These are phyloP conservation scores for Drosophila eugracilis DNA, from an alignment of 1,140 invertebrate genomes.

Conservation along the genomic window DNA sequence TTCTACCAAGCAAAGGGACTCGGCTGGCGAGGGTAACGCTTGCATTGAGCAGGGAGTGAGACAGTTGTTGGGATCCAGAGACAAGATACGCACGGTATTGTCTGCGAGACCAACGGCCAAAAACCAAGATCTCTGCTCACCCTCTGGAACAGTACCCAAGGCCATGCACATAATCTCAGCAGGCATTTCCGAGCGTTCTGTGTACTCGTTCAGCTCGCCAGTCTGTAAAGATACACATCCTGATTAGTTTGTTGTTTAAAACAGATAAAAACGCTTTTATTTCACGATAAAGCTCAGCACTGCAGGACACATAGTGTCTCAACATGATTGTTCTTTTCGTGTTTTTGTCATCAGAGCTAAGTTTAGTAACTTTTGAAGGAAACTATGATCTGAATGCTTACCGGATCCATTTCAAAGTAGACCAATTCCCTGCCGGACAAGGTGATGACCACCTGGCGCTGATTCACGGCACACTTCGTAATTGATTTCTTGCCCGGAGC, in stretches of 20 bases:
- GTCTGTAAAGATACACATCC: conserved; percentile 87
- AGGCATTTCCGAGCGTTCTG: conserved; percentile 97
- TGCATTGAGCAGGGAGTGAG: conserved; percentile 97
- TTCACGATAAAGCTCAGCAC: conserved; percentile 69
- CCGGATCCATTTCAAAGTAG: conserved; percentile 99
- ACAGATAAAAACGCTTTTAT: not conserved
- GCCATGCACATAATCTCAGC: conserved; percentile 99
- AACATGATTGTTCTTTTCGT: conserved; percentile 84
- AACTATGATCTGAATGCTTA: conserved; percentile 86
- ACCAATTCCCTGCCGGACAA: conserved; percentile 98
- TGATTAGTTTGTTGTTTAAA: conserved; percentile 11
- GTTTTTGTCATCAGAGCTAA: conserved; percentile 82
- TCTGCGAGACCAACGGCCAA: conserved; percentile 98
- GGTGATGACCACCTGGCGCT: conserved; percentile 99
- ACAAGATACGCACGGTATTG: conserved; percentile 98
- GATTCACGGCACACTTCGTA: conserved; percentile 99
- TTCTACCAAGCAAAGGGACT: conserved; percentile 98
- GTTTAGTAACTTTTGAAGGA: not conserved
- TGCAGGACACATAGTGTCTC: conserved; percentile 85
- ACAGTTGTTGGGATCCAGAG: conserved; percentile 97
- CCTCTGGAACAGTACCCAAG: conserved; percentile 96
- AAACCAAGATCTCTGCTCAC: conserved; percentile 98
- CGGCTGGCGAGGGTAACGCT: conserved; percentile 97
- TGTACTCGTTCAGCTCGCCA: conserved; percentile 99
- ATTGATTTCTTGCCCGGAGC: conserved; percentile 98